Conservation (phyloP, 1,140 invertebrate species). For the Drosophila gunungcola region DNA sequence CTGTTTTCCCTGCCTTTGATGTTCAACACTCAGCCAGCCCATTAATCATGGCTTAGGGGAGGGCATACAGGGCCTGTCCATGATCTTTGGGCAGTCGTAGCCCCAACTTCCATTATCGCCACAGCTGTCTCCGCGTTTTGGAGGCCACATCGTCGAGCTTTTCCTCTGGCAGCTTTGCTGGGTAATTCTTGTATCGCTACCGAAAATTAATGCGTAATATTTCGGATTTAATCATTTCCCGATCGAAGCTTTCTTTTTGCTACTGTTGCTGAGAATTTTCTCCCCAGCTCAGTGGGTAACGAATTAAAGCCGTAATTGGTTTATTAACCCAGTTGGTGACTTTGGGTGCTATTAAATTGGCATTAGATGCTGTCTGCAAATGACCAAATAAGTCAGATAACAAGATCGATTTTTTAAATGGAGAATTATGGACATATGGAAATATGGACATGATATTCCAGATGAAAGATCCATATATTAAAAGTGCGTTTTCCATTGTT, state of each 20-base stretch:
- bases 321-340: conserved; percentile 70
- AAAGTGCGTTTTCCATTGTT: too few species aligned
- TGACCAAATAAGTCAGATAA: neutral
- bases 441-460: too few species aligned
- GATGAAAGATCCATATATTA: too few species aligned
- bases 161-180: conserved; percentile 42
- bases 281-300: conserved; percentile 39
- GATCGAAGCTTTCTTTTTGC: conserved; percentile 36
- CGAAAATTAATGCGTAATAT: conserved; percentile 80
- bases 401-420: neutral
- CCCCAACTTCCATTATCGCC: conserved; percentile 25
- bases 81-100: conserved; percentile 35
- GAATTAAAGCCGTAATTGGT: conserved; percentile 69
- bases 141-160: conserved; percentile 33
- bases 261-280: conserved; percentile 34
- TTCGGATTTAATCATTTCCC: conserved; percentile 58
- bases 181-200: conserved; percentile 75
- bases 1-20: conserved; percentile 73
- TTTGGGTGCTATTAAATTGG: conserved; percentile 68
- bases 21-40: conserved; percentile 76
- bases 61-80: conserved; percentile 28
- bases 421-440: neutral
- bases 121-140: conserved; percentile 3
- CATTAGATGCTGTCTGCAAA: conserved; percentile 30
- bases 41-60: conserved; percentile 64